Evolutionary conservation across 2,797 vertebrate species (phyloP), one percentile per base, ranked within the genome.

Genomic region (Columba guinea): DNA sequence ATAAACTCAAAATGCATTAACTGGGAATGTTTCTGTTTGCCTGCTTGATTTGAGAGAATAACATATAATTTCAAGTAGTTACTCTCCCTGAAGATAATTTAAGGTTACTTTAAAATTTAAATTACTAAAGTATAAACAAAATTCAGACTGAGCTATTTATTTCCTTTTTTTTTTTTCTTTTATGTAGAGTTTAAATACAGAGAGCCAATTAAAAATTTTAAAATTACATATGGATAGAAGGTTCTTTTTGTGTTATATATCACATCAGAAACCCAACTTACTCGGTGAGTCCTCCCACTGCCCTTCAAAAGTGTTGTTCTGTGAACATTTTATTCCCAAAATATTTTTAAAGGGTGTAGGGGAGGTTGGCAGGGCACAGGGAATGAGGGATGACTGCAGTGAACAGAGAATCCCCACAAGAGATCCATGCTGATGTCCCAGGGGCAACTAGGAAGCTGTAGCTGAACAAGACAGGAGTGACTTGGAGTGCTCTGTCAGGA

Each of bases 71-170:
- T 69, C 16, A 17, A 74, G n/a, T 48, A 70, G 56, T 74, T 76
- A 56, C 49, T 67, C 22, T 84, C 67, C 34, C 16, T 58, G 6
- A 92, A 80, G 49, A 63, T 60, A 92, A 93, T 60, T 68, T 82
- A 84, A 89, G 26, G 49, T 79, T 90, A 30, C 82, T 82, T 70
- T 68, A 34, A 87, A 82, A 76, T 49, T 56, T 70, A 76, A 90
- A 89, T 48, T 9, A 65, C 32, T 24, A 27, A 34, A 52, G 13
- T 19, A 89, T 48, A 90, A 91, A 70, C 7, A 91, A 91, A 84
- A 65, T 58, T 49, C 49, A 84, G 60, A 67, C 5, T 26, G 39
- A 17, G 8, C 6, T 84, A 49, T 41, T 83, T 73, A 16, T 78
- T 85, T 65, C 3, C 2, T 22, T 34, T 28, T 49, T 60, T 70